A percentile compares a stretch with the other conserved stretches of the same genome.
Conservation (phyloP, 30 jellyfish, hydroid and myxozoan species). For the Turritopsis rubra region DNA sequence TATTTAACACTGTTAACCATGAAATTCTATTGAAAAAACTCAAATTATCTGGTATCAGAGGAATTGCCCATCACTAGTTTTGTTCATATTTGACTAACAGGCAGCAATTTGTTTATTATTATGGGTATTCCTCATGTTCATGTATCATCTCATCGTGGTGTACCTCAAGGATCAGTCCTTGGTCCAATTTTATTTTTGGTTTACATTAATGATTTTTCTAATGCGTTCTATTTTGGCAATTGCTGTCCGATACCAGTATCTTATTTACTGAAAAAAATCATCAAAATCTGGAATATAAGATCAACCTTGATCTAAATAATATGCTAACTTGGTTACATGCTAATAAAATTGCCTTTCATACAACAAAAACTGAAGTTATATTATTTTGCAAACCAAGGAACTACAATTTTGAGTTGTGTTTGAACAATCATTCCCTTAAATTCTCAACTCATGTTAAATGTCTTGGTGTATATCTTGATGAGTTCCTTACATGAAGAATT, state of each 20-base stretch:
- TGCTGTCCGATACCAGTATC: background rate
- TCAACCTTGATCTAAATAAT: background rate
- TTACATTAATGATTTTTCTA: background rate
- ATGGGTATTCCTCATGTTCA: background rate
- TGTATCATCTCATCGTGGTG: background rate
- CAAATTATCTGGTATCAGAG: background rate
- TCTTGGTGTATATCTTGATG: background rate
- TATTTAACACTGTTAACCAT: background rate
- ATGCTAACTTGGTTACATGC: background rate
- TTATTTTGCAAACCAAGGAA: background rate
- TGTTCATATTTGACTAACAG: background rate
- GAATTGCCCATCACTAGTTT: background rate
- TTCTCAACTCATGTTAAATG: background rate
- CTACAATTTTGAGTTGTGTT: background rate
- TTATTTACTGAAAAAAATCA: background rate
- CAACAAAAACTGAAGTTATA: background rate
- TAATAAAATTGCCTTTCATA: background rate
- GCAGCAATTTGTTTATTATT: background rate
- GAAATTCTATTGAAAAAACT: background rate
- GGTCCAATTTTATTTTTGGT: background rate
- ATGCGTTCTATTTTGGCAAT: background rate
- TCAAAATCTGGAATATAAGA: background rate
- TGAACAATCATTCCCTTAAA: background rate
- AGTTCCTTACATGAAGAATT: too few relatives aligned
- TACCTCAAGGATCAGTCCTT: background rate